Percentiles rank a stretch among this genome's conserved stretches.
Conservation (phyloP, 23 tunicate species). For the Trididemnum nubilum region DNA sequence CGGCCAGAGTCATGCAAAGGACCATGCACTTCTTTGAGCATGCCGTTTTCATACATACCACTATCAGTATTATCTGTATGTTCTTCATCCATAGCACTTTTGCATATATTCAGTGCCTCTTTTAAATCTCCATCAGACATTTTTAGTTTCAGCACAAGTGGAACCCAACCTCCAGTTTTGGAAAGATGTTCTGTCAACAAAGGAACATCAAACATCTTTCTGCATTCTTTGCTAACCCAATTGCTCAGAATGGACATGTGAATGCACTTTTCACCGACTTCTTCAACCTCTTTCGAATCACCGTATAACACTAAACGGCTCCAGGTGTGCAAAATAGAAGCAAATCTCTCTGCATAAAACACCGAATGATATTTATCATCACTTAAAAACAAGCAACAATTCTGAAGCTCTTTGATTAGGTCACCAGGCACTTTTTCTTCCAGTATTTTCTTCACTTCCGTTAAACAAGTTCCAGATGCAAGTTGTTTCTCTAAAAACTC, state of each 20-base stretch:
- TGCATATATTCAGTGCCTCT: constrained; percentile 6
- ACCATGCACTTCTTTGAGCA: constrained; percentile 32
- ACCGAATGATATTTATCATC: background rate
- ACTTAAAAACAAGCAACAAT: constrained; percentile 36
- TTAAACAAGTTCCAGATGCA: too few relatives aligned
- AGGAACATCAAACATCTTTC: constrained; percentile 5
- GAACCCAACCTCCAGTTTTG: constrained; percentile 40
- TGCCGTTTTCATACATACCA: constrained; percentile 40
- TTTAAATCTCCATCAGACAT: background rate
- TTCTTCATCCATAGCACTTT: background rate
- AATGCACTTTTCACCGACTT: background rate
- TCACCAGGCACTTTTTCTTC: too few relatives aligned
- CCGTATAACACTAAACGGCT: constrained; percentile 60
- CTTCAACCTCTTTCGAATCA: background rate
- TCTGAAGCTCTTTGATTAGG: constrained; percentile 4
- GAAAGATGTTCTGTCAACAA: constrained; percentile 39
- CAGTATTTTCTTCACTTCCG: too few relatives aligned
- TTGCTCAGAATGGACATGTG: constrained; percentile 36
- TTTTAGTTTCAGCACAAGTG: constrained; percentile 25
- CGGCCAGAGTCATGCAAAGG: background rate
- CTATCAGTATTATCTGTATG: too few relatives aligned
- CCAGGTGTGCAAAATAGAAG: constrained; percentile 65
- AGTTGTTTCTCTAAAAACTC: constrained; percentile 43
- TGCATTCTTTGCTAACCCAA: constrained; percentile 1
- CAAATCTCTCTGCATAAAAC: constrained; percentile 63